Evolutionary conservation across 2,888 invertebrate species (phyloP), one percentile per base, ranked within the genome.

Genomic region (Leptopilina syphax): DNA sequence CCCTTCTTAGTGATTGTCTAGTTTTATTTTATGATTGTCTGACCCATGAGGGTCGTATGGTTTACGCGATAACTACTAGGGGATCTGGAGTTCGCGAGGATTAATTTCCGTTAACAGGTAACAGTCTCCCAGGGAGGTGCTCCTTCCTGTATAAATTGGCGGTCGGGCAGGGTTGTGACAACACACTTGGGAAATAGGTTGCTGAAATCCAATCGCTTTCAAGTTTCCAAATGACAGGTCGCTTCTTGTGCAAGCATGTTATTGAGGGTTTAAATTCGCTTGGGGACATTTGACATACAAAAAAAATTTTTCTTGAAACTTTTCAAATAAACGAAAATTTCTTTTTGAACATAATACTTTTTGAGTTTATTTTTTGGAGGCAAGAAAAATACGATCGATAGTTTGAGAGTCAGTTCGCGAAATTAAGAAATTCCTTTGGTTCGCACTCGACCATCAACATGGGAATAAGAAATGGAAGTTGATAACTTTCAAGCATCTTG

Each of bases 81-180:
- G 41, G 50, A 63, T 63, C 47, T 54, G 50, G 57, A 63, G 79
- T 80, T 80, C 63, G 82, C 57, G 82, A 81, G 86, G 87, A 88
- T 89, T 89, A 90, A 89, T 89, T 89, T 88, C 83, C 86, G 88
- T 85, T 87, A 89, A 89, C 88, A 88, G 87, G 86, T 88, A 88
- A 90, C 88, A 88, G 88, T 81, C 87, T 87, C 87, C 80, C 78
- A 81, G 89, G 90, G 90, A 90, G 83, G 82, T 80, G 76, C 34
- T 44, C 66, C 79, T 50, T 80, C 67, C 73, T 66, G 79, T 81
- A 79, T 84, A 86, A 87, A 87, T 87, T 86, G 86, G 83, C 81
- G 77, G 83, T 81, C 83, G 79, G 78, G 81, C 81, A 80, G 81
- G 81, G 86, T 86, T 81, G 83, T 83, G 87, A 90, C 89, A 87